Evolutionary conservation across 2,113 vertebrate species (phyloP).

Genomic region (Anas platyrhynchos): DNA sequence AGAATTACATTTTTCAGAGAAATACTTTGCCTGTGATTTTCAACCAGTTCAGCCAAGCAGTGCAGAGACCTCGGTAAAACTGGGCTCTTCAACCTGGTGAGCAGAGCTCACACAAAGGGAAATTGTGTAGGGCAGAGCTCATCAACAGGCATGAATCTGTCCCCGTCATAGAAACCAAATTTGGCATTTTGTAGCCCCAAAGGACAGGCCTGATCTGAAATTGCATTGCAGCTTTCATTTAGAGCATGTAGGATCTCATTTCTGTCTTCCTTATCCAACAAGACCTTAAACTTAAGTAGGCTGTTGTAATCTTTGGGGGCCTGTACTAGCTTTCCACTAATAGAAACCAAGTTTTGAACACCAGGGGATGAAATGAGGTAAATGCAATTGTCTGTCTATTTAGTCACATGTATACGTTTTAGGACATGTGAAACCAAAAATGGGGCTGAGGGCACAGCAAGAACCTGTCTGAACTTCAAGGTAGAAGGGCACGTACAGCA

Average conservation of each 20-base stretch:
- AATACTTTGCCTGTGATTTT: not conserved
- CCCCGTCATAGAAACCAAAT: not conserved
- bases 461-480: not conserved
- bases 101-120: not conserved
- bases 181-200: not conserved
- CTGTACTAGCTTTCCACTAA: constrained; percentile 39
- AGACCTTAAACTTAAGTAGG: constrained; percentile 46
- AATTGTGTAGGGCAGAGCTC: not conserved
- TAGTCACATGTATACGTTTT: not conserved
- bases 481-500: accelerated
- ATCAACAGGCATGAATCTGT: not conserved
- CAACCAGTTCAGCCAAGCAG: not conserved
- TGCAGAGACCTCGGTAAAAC: not conserved
- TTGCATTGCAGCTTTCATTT: not conserved
- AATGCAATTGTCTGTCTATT: not conserved
- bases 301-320: constrained; percentile 44
- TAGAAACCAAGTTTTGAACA: constrained; percentile 14
- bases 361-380: constrained; percentile 20
- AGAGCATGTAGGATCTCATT: not conserved
- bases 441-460: not conserved
- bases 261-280: not conserved
- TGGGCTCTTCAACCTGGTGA: accelerated
- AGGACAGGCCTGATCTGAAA: not conserved
- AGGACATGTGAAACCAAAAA: not conserved
- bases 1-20: not conserved